Conservation (phyloP, 2,113 vertebrate genomes). For the Odocoileus hemionus region DNA sequence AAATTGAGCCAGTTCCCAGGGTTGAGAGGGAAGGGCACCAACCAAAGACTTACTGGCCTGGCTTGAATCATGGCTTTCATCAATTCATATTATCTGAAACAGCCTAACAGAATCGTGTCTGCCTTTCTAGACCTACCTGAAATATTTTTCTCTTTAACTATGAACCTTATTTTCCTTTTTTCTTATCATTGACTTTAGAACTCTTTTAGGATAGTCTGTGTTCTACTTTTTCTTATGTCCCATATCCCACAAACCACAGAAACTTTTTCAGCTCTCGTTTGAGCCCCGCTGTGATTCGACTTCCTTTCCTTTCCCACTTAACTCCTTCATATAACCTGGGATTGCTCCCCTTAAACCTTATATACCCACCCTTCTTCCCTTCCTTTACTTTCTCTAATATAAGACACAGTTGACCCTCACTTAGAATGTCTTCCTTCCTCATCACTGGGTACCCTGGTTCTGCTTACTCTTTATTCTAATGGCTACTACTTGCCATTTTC, state of each 20-base stretch:
- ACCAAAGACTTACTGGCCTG: neutral
- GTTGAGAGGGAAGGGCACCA: neutral
- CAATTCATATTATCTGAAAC: neutral
- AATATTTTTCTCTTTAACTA: constrained; percentile 22
- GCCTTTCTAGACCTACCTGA: neutral
- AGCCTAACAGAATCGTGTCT: neutral
- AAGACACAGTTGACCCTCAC: neutral
- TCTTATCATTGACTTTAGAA: constrained; percentile 31
- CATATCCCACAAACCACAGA: neutral
- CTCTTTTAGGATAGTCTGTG: neutral
- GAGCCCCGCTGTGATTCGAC: neutral
- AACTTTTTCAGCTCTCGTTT: neutral
- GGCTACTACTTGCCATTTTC: too few relatives aligned
- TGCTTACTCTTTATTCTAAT: too few relatives aligned
- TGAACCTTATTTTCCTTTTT: neutral
- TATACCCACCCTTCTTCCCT: neutral
- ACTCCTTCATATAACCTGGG: neutral
- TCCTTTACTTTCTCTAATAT: neutral
- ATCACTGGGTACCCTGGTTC: neutral
- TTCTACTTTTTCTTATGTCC: neutral
- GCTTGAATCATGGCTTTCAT: neutral
- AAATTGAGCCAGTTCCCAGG: neutral
- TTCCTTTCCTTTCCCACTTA: neutral
- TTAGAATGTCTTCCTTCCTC: neutral
- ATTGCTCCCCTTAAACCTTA: neutral